phyloP scores from a whole-genome alignment of 2,888 invertebrate species.

The Meiosimyza platycephala region DNA sequence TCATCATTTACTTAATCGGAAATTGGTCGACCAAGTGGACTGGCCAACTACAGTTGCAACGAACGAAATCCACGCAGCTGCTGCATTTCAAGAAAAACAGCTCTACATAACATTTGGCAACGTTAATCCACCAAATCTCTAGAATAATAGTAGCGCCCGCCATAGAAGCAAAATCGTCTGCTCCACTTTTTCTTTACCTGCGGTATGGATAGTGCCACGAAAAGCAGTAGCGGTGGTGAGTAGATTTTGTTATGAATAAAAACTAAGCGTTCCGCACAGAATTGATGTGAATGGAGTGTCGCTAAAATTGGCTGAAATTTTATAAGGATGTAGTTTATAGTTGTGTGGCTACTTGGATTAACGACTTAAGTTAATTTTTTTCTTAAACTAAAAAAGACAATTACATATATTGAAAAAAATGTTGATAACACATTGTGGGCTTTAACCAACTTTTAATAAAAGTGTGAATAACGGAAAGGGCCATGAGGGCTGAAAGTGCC shows the following conservation, averaged over 20 bases:
- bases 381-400: too few species aligned
- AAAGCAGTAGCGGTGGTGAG: constrained; percentile 14
- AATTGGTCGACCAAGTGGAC: constrained; percentile 1
- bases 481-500: too few species aligned
- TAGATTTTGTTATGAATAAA: neutral
- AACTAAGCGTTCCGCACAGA: too few species aligned
- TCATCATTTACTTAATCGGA: constrained; percentile 1
- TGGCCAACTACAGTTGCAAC: neutral
- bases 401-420: too few species aligned
- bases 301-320: too few species aligned
- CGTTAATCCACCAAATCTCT: constrained; percentile 3
- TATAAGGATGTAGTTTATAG: too few species aligned
- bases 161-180: neutral
- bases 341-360: too few species aligned
- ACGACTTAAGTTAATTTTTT: too few species aligned
- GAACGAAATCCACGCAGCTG: neutral
- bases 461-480: too few species aligned
- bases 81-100: neutral
- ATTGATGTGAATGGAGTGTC: too few species aligned
- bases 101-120: neutral
- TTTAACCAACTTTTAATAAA: too few species aligned
- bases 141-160: neutral
- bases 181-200: neutral
- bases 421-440: too few species aligned
- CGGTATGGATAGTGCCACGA: constrained; percentile 26